Evolutionary conservation across 2,888 invertebrate species (phyloP), one percentile per base, ranked within the genome.

Genomic region (Iselma pallidipennis): DNA sequence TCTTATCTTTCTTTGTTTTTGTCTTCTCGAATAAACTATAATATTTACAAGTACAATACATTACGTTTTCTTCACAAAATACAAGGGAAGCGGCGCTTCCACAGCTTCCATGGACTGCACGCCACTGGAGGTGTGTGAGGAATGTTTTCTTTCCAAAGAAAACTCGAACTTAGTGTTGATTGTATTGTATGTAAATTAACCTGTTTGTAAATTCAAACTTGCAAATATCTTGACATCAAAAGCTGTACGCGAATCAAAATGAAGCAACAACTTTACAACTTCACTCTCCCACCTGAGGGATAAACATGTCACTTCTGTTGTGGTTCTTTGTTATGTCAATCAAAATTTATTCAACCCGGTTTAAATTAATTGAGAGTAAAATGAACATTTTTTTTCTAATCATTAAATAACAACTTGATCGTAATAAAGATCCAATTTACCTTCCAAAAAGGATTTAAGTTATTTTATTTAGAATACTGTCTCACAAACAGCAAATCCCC

Each of bases 191-290:
- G 73, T 66, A 74, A 71, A 74, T 74, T 73, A 67, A 63, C 59
- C 58, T 66, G 69, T 68, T 71, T 72, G 70, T 69, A 68, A 70
- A 72, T 72, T 71, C 71, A 71, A 72, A 74, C 72, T 74, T 74
- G 71, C 71, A 72, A 73, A 74, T 74, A 71, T 69, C 72, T 72
- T 69, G 65, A 73, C 72, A 74, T 74, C 74, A 74, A 74, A 73
- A 75, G 72, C 73, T 67, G 68, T 68, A 68, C 42, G 42, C 42
- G 66, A 67, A 63, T 68, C 59, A 58, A 55, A 64, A 56, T 37
- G 28, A 55, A 55, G 53, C 48, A 48, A 52, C 59, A 53, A 45
- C 48, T 51, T 58, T 42, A 33, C 5, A 2, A 14, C 14, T 19
- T 19, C 16, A 42, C 1, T 42, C 19, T n/a, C n/a, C 33, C 33